Evolutionary conservation across 2,113 vertebrate species (phyloP), one percentile per base, ranked within the genome.

Genomic region (Phrynosoma blainvillii): DNA sequence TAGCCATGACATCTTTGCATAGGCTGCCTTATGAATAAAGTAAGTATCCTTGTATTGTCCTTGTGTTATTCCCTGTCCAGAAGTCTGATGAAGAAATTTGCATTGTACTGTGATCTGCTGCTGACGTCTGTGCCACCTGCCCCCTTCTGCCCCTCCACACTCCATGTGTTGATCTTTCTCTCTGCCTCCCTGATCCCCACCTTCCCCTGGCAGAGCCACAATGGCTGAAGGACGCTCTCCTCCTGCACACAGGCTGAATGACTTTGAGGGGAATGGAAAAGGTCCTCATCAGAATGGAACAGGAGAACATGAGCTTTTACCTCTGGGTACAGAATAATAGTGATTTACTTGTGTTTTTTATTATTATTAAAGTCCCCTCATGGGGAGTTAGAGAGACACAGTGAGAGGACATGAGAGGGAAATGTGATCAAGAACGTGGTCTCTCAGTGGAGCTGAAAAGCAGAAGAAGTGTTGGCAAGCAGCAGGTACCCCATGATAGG

Each of bases 251-350:
- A 0, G 1, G 1, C 16, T 8, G 42, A n/a, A 3, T 27, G 79
- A 1, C 86, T 89, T 25, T 23, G 88, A 80, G 89, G 71, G 80
- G 71, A 59, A 0, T 3, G 52, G 77, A 84, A 77, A 92, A 88
- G 84, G 66, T 87, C 36, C 89, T 85, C 76, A 4, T 18, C 76
- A 65, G 89, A 84, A 13, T 23, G 89, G 89, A 32, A 59, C n/a
- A 13, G 89, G 42, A 79, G 89, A 32, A 59, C n/a, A 16, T 87
- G 36, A 79, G 84, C 80, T 54, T 86, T 87, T 87, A 84, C 80
- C 81, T 66, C 83, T 75, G 89, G 88, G 80, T 7, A 16, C 13
- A 1, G 62, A 84, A 30, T 30, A 13, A 21, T 0, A 76, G 87
- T 0, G 1, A 47, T 89, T 86, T 73, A 0, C 54, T 82, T 70